Evolutionary conservation across 2,113 vertebrate species (phyloP), one percentile per base, ranked within the genome.

Genomic region (Bubo scandiacus): DNA sequence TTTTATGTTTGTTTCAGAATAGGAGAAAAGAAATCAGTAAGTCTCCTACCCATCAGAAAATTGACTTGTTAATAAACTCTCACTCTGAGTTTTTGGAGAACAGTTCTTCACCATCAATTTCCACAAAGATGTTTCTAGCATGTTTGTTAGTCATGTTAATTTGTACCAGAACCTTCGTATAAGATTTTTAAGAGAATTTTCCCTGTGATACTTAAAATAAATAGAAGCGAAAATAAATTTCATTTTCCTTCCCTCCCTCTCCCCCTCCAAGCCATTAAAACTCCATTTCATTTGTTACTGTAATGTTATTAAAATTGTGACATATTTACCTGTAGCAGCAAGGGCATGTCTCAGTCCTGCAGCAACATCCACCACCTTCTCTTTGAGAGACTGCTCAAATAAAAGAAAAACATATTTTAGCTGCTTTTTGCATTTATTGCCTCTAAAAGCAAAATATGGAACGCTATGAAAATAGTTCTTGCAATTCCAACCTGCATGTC

Each of bases 311-410:
- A 85, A 32, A 94, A 95, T 86, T 66, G 90, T 12, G 6, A 55
- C n/a, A 72, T 52, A 90, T 78, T 97, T 80, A 99, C 99, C 98
- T 97, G 99, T 98, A 72, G 98, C 98, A 96, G 98, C 99, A 59
- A 99, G 98, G 0, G 98, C 98, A 82, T 99, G 99, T 96, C 99
- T 98, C 78, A 99, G 98, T 88, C 99, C 99, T 91, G 99, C 99
- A 92, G 99, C 98, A 94, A 99, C 68, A 96, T 95, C 95, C 62
- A 98, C 88, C 71, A 98, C 97, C 43, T 97, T 97, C 75, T 99
- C 98, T 91, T 90, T 98, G 52, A 99, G 92, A 92, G 96, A 93
- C 99, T 99, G 94, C 6, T 40, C 49, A 95, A 96, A 89, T 8
- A 86, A 91, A 80, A 86, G 18, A 71, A 83, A 86, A 62, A 42